phyloP scores from a whole-genome alignment of 2,888 invertebrate species.

The Conistra vaccinii region DNA sequence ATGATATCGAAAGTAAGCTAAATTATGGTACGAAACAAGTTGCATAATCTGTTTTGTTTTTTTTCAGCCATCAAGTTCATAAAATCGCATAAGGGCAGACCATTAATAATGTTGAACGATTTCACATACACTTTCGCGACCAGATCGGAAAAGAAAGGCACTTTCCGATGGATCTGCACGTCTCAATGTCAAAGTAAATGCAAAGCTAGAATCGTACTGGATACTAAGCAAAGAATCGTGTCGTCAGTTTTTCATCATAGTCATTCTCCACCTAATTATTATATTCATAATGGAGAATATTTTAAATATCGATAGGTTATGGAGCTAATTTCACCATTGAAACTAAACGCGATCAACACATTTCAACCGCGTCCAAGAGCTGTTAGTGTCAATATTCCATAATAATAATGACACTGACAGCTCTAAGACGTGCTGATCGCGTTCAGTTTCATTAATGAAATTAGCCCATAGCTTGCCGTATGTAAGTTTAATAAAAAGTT shows the following conservation, averaged over 20 bases:
- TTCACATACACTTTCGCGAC: constrained; percentile 40
- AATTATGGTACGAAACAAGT: not conserved
- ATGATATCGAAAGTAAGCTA: not conserved
- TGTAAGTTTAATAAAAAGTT: not conserved
- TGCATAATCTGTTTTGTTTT: not conserved
- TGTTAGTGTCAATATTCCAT: too few species aligned
- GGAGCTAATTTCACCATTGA: not conserved
- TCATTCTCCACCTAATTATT: constrained; percentile 46
- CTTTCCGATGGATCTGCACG: constrained; percentile 44
- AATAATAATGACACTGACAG: too few species aligned
- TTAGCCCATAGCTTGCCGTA: not conserved
- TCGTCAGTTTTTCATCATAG: constrained; percentile 15
- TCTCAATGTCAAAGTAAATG: constrained; percentile 34
- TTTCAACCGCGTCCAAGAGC: too few species aligned
- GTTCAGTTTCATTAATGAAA: not conserved
- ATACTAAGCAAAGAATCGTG: constrained; percentile 17
- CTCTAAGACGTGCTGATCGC: too few species aligned
- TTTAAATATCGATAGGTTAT: constrained; percentile 34
- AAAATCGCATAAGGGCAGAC: constrained; percentile 36
- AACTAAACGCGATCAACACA: too few species aligned
- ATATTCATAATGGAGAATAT: constrained; percentile 39
- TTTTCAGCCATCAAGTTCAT: constrained; percentile 42
- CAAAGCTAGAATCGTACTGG: constrained; percentile 36
- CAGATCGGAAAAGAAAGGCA: constrained; percentile 15
- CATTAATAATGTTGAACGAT: constrained; percentile 33